A percentile compares a stretch with the other conserved stretches of the same genome.
phyloP scores from a whole-genome alignment of 2,797 vertebrate genomes.

The Paguma larvata region DNA sequence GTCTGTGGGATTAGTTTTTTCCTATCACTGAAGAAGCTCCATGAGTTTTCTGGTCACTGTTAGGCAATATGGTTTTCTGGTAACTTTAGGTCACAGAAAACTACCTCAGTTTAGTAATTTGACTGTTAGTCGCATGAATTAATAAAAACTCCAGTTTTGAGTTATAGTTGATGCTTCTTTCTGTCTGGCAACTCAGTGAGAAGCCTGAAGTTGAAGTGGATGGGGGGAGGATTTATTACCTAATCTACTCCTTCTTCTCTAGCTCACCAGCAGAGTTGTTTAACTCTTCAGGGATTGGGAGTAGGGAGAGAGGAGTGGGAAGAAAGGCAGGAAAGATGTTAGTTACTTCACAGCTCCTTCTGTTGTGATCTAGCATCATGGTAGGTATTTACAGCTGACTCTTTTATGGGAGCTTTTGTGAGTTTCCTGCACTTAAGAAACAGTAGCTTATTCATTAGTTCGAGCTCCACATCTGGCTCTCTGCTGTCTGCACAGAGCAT shows the following conservation, averaged over 20 bases:
- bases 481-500: too few relatives aligned
- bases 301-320: not conserved
- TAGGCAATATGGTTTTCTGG: not conserved
- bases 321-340: not conserved
- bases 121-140: not conserved
- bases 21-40: not conserved
- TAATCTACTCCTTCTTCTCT: not conserved
- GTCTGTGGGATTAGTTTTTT: not conserved
- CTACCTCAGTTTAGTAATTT: not conserved
- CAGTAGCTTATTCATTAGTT: not conserved
- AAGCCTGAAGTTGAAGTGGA: not conserved
- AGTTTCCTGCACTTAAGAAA: conserved; percentile 7
- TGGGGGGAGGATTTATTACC: not conserved
- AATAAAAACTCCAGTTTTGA: not conserved
- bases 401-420: not conserved
- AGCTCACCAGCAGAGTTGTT: not conserved
- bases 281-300: not conserved
- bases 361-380: not conserved
- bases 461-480: too few relatives aligned
- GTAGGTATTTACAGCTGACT: not conserved
- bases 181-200: not conserved
- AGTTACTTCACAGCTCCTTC: not conserved
- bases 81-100: conserved; percentile 9
- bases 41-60: not conserved
- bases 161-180: not conserved